Percentiles rank a stretch among this genome's conserved stretches.
Conservation (phyloP, 2,113 vertebrate genomes). For the Ptyas mucosa region DNA sequence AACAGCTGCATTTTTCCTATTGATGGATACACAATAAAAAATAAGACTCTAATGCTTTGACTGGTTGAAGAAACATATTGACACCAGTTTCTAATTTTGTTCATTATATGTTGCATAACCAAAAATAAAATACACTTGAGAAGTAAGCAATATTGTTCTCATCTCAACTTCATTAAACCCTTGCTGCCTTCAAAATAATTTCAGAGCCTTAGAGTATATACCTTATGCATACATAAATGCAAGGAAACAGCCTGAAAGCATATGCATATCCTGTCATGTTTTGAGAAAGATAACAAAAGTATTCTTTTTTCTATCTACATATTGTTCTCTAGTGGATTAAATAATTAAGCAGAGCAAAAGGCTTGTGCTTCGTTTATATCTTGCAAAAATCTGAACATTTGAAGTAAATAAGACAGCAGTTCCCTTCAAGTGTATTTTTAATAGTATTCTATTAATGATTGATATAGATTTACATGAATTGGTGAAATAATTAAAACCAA, state of each 20-base stretch:
- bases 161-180: neutral
- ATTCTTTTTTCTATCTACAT: slow-evolving; percentile 13
- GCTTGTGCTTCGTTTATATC: slow-evolving; percentile 12
- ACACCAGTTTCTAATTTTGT: neutral
- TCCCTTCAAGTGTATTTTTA: neutral
- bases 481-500: neutral
- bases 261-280: neutral
- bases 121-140: neutral
- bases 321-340: slow-evolving; percentile 14
- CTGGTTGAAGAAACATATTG: neutral
- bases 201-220: neutral
- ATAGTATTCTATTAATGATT: neutral
- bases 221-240: neutral
- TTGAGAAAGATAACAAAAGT: neutral
- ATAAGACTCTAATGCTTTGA: neutral
- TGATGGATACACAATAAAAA: neutral
- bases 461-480: neutral
- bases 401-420: neutral
- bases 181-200: neutral
- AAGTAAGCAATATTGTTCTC: neutral
- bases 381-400: slow-evolving; percentile 34
- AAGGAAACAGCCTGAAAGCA: neutral
- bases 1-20: neutral
- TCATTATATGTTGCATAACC: neutral
- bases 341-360: slow-evolving; percentile 24